Evolutionary conservation across 2,113 vertebrate species (phyloP), one percentile per base, ranked within the genome.

Genomic region (Zosterops hypoxanthus): DNA sequence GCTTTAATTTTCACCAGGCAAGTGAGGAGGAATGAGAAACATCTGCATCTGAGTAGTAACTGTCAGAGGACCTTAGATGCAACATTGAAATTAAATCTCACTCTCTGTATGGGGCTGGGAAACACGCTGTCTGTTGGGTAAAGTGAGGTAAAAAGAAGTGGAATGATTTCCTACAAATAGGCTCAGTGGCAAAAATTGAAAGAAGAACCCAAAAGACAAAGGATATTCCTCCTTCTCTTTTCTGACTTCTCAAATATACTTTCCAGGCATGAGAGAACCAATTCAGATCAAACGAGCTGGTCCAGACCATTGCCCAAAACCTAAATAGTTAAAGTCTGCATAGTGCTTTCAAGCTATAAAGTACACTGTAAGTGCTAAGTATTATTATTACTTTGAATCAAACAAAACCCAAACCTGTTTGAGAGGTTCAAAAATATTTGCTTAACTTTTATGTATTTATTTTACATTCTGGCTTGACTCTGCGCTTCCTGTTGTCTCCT

Each of bases 371-470:
- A 96, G 94, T 95, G 90, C 82, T 94, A 96, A 94, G 76, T 96
- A 88, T 86, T 97, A 96, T 94, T 95, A 95, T 93, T 95, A 78
- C 90, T 81, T 81, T 84, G 94, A 96, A 93, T 93, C 88, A 97
- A 96, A 96, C 76, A 96, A 93, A 97, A 92, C 69, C 64, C 90
- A 90, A 96, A 90, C 56, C 90, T 95, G 88, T 75, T 84, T 5
- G 13, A 94, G 76, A 90, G 79, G 85, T 96, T 94, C 12, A 88
- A 97, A 96, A 97, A 97, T 96, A 97, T 96, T 96, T 96, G 92
- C 92, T 96, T 95, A 96, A 95, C 85, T 95, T 95, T 92, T 88
- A 96, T 75, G 92, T 96, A 96, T 96, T 96, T 96, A 88, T 94
- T 93, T 96, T 96, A 95, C 68, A 47, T 71, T 96, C 82, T 96